A percentile compares a stretch with the other conserved stretches of the same genome.
These are phyloP conservation scores for Dipodomys ordii DNA, from an alignment of 2,113 vertebrate species.

Conservation along the genomic window DNA sequence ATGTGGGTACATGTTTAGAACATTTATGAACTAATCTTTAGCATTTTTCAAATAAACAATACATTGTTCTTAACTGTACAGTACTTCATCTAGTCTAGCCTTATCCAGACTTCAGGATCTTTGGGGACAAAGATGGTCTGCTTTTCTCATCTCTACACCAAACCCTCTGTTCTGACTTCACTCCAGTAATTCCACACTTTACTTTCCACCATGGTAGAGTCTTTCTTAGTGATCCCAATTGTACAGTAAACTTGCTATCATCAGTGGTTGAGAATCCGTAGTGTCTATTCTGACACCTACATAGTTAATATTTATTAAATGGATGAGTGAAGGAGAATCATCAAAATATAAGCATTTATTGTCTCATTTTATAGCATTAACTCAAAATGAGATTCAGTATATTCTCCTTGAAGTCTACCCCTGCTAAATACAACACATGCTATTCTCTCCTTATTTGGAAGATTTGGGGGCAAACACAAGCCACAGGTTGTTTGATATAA, in stretches of 20 bases:
- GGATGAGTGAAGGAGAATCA: background rate
- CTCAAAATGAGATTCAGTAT: background rate
- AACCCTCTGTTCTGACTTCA: background rate
- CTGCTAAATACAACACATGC: background rate
- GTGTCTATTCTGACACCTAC: background rate
- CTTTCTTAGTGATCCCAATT: background rate
- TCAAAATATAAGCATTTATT: background rate
- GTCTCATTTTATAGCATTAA: background rate
- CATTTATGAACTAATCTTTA: background rate
- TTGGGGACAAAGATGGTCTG: background rate
- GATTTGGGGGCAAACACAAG: background rate
- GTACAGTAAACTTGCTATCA: background rate
- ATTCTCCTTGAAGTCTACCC: background rate
- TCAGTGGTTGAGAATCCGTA: background rate
- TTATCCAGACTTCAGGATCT: background rate
- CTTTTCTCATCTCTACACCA: background rate
- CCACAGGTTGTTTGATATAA: background rate
- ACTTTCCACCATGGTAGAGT: background rate
- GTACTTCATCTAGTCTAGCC: background rate
- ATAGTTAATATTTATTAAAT: background rate
- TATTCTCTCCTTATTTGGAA: background rate
- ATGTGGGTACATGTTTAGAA: background rate
- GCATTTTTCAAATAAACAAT: background rate
- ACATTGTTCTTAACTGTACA: background rate
- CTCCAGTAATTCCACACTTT: background rate